Base-by-base conservation (phyloP, 2,113 vertebrate species). In the Mungos mungo region DNA sequence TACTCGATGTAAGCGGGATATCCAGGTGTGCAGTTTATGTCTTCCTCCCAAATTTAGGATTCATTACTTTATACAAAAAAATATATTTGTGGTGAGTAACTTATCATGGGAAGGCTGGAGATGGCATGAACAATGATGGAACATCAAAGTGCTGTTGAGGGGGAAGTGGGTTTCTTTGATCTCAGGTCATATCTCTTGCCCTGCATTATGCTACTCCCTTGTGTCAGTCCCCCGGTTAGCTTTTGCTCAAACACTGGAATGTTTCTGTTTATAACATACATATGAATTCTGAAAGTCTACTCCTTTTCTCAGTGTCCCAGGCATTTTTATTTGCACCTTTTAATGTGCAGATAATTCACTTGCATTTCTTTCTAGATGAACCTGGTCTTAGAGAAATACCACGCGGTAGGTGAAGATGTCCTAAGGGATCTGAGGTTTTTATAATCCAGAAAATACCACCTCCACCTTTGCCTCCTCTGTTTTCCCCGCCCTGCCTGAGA, bases 131-230 rank as follows among this genome's bases (percentile, higher is more conserved):
- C 29, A 57, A 27, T 45, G 68, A 68, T 3, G 1, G 27, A 45
- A 68, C 69, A 92, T 97, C 84, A 94, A 90, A 95, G 92, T 14
- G 69, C 1, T 47, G 25, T 33, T 21, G 41, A 77, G 80, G 25
- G 31, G 76, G 60, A 54, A 92, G 21, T 25, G 23, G 14, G 52
- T 60, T 13, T 72, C 83, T 97, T 95, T 97, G 89, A 95, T 68
- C 86, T 88, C 35, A 33, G 81, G 31, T 88, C 69, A 57, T 31
- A 7, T 80, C 90, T 47, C 84, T 68, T 47, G n/a, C 18, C 3
- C 25, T 52, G 21, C 19, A n/a, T 74, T 87, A 45, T 19, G 65
- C 66, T 83, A 12, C 31, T 81, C 35, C 57, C 50, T 31, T 35
- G 50, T 27, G 35, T 63, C 74, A 45, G 23, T 69, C 1, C 33